Conservation (phyloP, 2,113 vertebrate genomes). For the Plotosus lineatus region DNA sequence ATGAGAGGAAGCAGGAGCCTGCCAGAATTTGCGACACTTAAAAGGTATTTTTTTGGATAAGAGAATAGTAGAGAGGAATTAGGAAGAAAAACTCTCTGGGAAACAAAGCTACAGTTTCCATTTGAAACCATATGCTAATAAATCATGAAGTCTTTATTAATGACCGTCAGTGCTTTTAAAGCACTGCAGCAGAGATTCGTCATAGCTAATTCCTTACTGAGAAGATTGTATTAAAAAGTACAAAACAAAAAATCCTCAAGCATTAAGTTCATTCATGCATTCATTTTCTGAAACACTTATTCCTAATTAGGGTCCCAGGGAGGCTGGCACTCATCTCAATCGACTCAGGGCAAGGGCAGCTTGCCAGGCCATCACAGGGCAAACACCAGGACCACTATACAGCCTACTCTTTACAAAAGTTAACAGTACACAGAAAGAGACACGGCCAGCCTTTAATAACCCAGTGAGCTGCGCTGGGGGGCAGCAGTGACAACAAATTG, state of each 20-base stretch:
- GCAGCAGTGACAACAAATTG: too few species aligned
- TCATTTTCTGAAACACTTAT: neutral
- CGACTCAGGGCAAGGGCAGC: too few species aligned
- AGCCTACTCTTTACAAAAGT: too few species aligned
- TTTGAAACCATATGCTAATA: slow-evolving; percentile 67
- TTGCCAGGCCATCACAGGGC: too few species aligned
- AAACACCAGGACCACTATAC: too few species aligned
- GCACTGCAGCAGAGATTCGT: slow-evolving; percentile 68
- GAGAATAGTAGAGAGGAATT: slow-evolving; percentile 62
- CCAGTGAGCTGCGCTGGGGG: too few species aligned
- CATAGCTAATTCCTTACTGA: slow-evolving; percentile 64
- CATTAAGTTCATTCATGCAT: neutral
- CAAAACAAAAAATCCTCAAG: slow-evolving; percentile 15
- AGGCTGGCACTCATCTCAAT: too few species aligned
- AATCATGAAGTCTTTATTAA: slow-evolving; percentile 79
- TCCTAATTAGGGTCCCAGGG: too few species aligned
- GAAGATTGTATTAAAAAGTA: slow-evolving; percentile 43
- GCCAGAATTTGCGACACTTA: slow-evolving; percentile 60
- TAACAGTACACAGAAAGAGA: too few species aligned
- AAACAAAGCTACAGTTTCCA: slow-evolving; percentile 73
- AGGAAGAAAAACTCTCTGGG: slow-evolving; percentile 64
- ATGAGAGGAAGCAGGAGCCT: slow-evolving; percentile 57
- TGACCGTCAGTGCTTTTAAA: slow-evolving; percentile 69
- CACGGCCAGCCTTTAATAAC: too few species aligned
- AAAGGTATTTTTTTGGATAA: slow-evolving; percentile 56